phyloP scores from a whole-genome alignment of 2,113 vertebrate species.

The Dendropsophus ebraccatus region DNA sequence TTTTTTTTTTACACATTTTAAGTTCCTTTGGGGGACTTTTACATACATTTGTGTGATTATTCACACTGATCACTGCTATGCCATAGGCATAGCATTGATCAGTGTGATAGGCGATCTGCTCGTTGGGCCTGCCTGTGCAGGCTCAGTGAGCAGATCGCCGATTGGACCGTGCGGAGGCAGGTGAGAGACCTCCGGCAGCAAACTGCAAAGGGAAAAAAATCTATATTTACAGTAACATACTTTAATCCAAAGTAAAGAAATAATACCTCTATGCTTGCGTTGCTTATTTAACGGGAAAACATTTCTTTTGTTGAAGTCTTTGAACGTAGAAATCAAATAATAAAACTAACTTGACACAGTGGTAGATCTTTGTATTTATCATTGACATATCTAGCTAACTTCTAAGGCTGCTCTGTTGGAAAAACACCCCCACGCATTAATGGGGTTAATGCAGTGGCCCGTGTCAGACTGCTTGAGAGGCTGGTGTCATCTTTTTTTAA shows the following conservation, averaged over 20 bases:
- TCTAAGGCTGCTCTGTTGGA: neutral
- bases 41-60: too few relatives aligned
- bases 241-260: neutral
- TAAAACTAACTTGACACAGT: neutral
- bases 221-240: too few relatives aligned
- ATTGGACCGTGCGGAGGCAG: too few relatives aligned
- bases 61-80: too few relatives aligned
- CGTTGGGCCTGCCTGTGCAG: too few relatives aligned
- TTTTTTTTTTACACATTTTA: too few relatives aligned
- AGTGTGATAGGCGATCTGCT: too few relatives aligned
- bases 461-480: conserved; percentile 29
- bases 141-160: too few relatives aligned
- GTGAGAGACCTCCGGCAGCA: too few relatives aligned
- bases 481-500: conserved; percentile 37
- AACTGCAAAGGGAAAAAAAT: too few relatives aligned
- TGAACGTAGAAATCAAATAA: neutral
- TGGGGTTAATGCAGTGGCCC: conserved; percentile 32
- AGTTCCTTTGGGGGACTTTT: too few relatives aligned
- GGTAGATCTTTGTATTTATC: conserved; percentile 1
- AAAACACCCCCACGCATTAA: conserved; percentile 7
- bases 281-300: neutral
- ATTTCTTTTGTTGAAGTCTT: neutral
- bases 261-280: neutral
- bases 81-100: too few relatives aligned
- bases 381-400: neutral